Base-by-base conservation (phyloP, 2,888 invertebrate species). In the Trypoxylon attenuatum region DNA sequence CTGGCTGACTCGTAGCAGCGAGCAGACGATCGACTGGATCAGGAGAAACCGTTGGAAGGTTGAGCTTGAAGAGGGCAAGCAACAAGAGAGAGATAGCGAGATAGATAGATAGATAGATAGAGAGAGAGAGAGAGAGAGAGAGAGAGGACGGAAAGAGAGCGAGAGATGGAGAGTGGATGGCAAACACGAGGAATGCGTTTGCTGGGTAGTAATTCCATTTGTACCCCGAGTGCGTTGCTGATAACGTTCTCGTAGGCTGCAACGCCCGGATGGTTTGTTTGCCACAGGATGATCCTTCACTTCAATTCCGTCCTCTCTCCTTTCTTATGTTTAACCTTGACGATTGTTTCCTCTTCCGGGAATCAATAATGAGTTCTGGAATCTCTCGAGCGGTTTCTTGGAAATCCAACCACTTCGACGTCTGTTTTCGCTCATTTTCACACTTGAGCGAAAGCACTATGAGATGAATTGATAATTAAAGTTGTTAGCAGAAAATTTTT, bases 161-260 rank as follows among this genome's bases (percentile, higher is more conserved):
- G 50, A 2, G 25, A 16, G 42, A 33, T 25, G 49, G 39, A 55
- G 45, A 23, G 51, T 21, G 39, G 53, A 58, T 43, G 63, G 65
- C 57, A 72, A 78, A 73, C 71, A 73, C 42, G 46, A 54, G 59
- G 69, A 73, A 77, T 76, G 71, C 73, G 69, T 76, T 78, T 70
- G 61, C 67, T 56, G 58, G 61, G 47, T 66, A 71, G 71, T 76
- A 69, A 77, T 71, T 78, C 69, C 63, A 69, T 68, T 71, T 60
- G 53, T 58, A 69, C 47, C 43, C 49, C 42, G 55, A 63, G 57
- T 66, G 57, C 63, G 45, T 56, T 49, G 54, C 63, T 64, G 77
- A 77, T 76, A 74, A 71, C 69, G 55, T 70, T 68, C 70, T 50
- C 58, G 73, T 60, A 62, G 65, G 63, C 62, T 71, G 69, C 65